A percentile compares a stretch with the other conserved stretches of the same genome.
phyloP scores from a whole-genome alignment of 2,113 vertebrate species.

The Panthera tigris region DNA sequence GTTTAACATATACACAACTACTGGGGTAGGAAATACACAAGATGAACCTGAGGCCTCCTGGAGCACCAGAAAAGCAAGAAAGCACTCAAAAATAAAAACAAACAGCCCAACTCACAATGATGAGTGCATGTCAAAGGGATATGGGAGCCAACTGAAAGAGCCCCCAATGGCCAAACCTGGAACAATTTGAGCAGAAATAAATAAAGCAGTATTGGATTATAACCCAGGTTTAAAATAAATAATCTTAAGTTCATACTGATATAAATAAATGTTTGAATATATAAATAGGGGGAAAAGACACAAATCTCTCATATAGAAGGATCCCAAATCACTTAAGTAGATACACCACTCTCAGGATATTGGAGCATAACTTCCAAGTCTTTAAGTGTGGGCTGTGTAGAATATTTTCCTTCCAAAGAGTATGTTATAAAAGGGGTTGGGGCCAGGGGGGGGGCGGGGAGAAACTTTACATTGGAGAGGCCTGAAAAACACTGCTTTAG shows the following conservation, averaged over 20 bases:
- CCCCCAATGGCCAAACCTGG: background rate
- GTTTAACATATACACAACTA: background rate
- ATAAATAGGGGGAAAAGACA: background rate
- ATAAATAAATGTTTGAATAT: background rate
- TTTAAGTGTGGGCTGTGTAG: background rate
- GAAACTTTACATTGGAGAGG: background rate
- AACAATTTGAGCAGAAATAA: background rate
- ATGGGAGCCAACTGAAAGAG: background rate
- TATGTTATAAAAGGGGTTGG: background rate
- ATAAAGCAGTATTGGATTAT: background rate
- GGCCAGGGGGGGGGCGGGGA: no score
- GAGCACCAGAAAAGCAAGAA: background rate
- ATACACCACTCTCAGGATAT: background rate
- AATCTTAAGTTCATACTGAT: background rate
- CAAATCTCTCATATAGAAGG: background rate
- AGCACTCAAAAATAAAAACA: background rate
- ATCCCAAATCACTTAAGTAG: background rate
- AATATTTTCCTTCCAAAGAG: background rate
- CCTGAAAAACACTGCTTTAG: background rate
- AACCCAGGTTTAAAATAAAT: background rate
- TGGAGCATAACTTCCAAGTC: accelerated
- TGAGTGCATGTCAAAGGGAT: background rate
- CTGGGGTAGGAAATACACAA: background rate
- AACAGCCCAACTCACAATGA: accelerated
- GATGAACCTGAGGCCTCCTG: background rate